Conservation (phyloP, 37 sponge, comb jelly and placozoan genomes). For the Tethya wilhelma region DNA sequence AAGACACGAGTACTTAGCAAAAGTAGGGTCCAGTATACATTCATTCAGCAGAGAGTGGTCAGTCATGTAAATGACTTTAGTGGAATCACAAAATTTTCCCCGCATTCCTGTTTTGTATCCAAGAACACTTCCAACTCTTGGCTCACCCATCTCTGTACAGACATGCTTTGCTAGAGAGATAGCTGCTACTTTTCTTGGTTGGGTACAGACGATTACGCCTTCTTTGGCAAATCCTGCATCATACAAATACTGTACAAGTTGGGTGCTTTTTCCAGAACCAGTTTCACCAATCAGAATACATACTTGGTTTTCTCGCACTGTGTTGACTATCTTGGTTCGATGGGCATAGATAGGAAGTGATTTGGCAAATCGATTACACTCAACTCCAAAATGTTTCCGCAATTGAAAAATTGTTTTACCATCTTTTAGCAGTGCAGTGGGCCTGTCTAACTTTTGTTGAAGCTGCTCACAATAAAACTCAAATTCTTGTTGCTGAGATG, state of each 20-base stretch:
- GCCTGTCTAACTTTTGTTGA: too few relatives aligned
- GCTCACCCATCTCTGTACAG: slow-evolving; percentile 54
- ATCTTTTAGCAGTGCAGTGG: too few relatives aligned
- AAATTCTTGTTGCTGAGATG: slow-evolving; percentile 17
- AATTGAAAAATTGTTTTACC: too few relatives aligned
- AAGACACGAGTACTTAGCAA: slow-evolving; percentile 67
- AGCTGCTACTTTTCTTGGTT: slow-evolving; percentile 90
- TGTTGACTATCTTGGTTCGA: slow-evolving; percentile 36
- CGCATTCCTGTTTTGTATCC: slow-evolving; percentile 62
- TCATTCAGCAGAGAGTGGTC: slow-evolving; percentile 76
- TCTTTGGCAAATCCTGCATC: slow-evolving; percentile 68
- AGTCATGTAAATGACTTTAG: slow-evolving; percentile 65
- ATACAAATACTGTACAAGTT: slow-evolving; percentile 86
- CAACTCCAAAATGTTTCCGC: slow-evolving; percentile 32
- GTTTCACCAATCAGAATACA: slow-evolving; percentile 84
- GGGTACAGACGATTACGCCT: slow-evolving; percentile 72
- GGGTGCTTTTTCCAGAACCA: slow-evolving; percentile 94
- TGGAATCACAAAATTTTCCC: slow-evolving; percentile 57
- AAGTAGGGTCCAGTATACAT: slow-evolving; percentile 45
- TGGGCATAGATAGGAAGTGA: slow-evolving; percentile 68
- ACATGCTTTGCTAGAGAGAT: slow-evolving; percentile 83
- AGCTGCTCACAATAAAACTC: slow-evolving; percentile 11
- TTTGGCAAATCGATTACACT: slow-evolving; percentile 30
- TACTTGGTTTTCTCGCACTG: slow-evolving; percentile 45
- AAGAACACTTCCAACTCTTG: slow-evolving; percentile 50